Conservation (phyloP, 1,140 invertebrate genomes). For the Rhopalosiphum maidis region DNA sequence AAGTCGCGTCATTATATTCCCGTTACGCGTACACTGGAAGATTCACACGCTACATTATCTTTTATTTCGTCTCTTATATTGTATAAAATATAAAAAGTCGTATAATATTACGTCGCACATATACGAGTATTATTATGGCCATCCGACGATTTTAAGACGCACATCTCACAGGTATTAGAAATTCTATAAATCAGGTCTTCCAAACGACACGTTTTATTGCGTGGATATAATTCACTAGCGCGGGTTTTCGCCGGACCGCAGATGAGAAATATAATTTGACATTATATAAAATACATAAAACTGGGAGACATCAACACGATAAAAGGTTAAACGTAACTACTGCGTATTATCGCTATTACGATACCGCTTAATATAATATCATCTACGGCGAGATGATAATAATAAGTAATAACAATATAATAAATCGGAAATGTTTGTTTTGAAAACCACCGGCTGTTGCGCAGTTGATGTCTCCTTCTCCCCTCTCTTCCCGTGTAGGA, state of each 20-base stretch:
- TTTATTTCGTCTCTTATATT: not conserved
- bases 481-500: not conserved
- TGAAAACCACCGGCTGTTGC: not conserved
- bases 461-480: not conserved
- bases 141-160: not conserved
- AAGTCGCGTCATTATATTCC: not conserved
- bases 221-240: not conserved
- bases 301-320: not conserved
- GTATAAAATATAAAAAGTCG: not conserved
- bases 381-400: too few species aligned
- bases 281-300: not conserved
- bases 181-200: not conserved
- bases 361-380: not conserved
- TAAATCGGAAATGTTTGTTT: slow-evolving; percentile 9
- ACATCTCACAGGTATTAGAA: not conserved
- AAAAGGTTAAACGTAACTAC: not conserved
- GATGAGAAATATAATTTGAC: not conserved
- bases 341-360: not conserved
- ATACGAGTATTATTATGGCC: not conserved
- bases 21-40: not conserved
- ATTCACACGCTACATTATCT: not conserved
- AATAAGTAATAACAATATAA: not conserved
- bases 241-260: not conserved
- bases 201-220: not conserved
- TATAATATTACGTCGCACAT: not conserved